A percentile compares a stretch with the other conserved stretches of the same genome.
These are phyloP conservation scores for Neelides sp. DNA, from an alignment of 1,140 invertebrate genomes.

Conservation along the genomic window DNA sequence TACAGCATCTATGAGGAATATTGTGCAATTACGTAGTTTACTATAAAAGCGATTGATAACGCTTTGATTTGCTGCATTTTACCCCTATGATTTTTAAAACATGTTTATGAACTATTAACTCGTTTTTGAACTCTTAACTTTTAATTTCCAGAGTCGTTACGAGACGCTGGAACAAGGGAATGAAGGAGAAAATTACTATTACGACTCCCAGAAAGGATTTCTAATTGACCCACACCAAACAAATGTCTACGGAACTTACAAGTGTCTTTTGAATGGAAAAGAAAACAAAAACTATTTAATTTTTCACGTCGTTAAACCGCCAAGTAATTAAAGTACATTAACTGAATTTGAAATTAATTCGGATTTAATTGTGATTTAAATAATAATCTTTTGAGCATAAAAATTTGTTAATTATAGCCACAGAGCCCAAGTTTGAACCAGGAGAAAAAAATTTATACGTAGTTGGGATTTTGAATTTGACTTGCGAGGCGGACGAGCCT, in stretches of 20 bases:
- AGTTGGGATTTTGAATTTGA: constrained; percentile 12
- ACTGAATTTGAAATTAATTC: neutral
- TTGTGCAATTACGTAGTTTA: too few species aligned
- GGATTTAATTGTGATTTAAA: neutral
- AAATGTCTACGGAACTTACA: constrained; percentile 8
- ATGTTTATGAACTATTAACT: neutral
- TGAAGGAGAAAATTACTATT: neutral
- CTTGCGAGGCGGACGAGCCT: constrained; percentile 20
- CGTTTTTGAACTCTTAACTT: too few species aligned
- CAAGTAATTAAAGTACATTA: neutral
- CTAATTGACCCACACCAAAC: neutral
- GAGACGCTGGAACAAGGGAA: too few species aligned
- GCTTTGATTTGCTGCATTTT: too few species aligned
- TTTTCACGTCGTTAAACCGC: constrained; percentile 14
- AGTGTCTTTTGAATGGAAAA: constrained; percentile 1
- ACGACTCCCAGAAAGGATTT: constrained; percentile 2
- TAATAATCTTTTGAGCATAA: neutral
- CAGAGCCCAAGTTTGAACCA: constrained; percentile 12
- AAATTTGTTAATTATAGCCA: neutral
- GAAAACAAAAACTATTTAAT: constrained; percentile 7
- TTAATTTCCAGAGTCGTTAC: too few species aligned
- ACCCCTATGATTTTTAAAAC: too few species aligned
- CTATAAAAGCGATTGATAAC: too few species aligned
- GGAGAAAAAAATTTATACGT: constrained; percentile 7
- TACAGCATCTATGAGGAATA: too few species aligned